A percentile compares a stretch with the other conserved stretches of the same genome.
Conservation (phyloP, 2,888 invertebrate genomes). For the Ornithoptera priamus region DNA sequence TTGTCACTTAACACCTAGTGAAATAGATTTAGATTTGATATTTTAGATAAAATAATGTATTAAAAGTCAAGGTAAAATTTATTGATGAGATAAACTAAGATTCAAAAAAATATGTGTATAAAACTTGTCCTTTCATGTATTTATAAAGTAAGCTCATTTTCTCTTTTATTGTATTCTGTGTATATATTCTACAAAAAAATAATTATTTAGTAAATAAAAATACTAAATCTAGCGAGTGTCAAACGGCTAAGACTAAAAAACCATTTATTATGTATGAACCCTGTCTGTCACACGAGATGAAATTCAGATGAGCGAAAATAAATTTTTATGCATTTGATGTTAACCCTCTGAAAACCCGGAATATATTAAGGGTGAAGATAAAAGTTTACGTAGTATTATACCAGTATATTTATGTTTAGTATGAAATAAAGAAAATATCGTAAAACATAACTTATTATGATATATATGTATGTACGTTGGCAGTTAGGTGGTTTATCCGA, state of each 20-base stretch:
- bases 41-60: no score
- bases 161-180: not conserved
- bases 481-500: not conserved
- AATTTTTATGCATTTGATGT: slow-evolving; percentile 66
- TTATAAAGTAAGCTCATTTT: not conserved
- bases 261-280: slow-evolving; percentile 68
- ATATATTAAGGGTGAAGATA: slow-evolving; percentile 35
- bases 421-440: slow-evolving; percentile 9
- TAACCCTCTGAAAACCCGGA: slow-evolving; percentile 46
- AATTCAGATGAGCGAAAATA: slow-evolving; percentile 71
- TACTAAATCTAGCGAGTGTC: slow-evolving; percentile 16
- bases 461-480: not conserved
- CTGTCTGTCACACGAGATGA: slow-evolving; percentile 55
- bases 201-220: slow-evolving; percentile 2
- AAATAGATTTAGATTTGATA: no score
- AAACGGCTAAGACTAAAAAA: slow-evolving; percentile 35
- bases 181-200: not conserved
- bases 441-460: slow-evolving; percentile 17
- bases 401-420: slow-evolving; percentile 7
- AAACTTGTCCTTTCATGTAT: not conserved
- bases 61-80: no score
- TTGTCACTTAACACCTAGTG: no score
- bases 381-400: slow-evolving; percentile 11
- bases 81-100: no score
- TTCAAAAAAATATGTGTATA: no score